Percentiles rank a stretch among this genome's conserved stretches.
phyloP scores from a whole-genome alignment of 2,113 vertebrate genomes.

The Pyrgilauda ruficollis region DNA sequence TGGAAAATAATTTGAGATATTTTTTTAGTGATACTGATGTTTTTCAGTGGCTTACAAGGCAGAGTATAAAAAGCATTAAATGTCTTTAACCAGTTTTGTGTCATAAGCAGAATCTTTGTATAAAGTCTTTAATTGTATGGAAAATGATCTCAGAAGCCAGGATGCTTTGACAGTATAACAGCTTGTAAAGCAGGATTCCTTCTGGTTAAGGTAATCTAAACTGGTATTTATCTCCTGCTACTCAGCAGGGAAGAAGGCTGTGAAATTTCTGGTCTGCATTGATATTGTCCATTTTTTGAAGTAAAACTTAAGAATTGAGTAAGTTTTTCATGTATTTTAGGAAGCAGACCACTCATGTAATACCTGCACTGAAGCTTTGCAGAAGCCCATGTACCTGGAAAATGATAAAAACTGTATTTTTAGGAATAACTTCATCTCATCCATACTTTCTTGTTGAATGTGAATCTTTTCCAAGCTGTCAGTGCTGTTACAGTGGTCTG shows the following conservation, averaged over 20 bases:
- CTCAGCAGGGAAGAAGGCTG: not conserved
- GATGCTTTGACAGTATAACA: not conserved
- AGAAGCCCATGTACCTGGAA: not conserved
- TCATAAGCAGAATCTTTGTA: not conserved
- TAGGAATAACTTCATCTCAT: not conserved
- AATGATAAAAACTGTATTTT: not conserved
- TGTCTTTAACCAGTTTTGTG: not conserved
- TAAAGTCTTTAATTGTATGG: not conserved
- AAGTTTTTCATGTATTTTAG: not conserved
- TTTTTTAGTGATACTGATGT: not conserved
- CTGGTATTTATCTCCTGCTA: not conserved
- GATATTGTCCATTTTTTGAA: not conserved
- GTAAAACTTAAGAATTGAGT: not conserved
- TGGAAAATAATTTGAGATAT: not conserved
- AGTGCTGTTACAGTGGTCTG: not conserved
- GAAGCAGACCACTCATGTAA: not conserved
- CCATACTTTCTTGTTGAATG: not conserved
- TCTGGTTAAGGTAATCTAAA: not conserved
- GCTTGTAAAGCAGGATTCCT: not conserved
- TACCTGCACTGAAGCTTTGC: not conserved
- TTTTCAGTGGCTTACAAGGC: not conserved
- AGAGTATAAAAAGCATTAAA: not conserved
- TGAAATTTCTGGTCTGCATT: not conserved
- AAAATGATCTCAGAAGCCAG: not conserved
- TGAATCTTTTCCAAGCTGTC: not conserved